Percentiles rank a stretch among this genome's conserved stretches.
These are phyloP conservation scores for Drosophila subpulchrella DNA, from an alignment of 1,140 invertebrate genomes.

Conservation along the genomic window DNA sequence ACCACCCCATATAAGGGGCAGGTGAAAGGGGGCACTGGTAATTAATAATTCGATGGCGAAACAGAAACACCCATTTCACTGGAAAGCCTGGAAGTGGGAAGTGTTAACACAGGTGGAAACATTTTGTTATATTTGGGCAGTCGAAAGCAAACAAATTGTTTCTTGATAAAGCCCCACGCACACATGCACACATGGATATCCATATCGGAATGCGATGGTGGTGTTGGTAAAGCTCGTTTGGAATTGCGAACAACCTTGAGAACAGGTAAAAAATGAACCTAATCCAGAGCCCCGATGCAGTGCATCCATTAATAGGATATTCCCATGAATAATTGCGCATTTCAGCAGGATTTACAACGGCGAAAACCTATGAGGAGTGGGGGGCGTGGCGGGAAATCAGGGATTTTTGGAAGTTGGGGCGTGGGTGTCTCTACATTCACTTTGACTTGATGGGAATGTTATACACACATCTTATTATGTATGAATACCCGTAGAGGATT, in stretches of 20 bases:
- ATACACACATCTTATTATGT: constrained; percentile 18
- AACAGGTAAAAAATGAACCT: constrained; percentile 50
- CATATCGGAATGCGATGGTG: constrained; percentile 16
- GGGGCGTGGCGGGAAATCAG: constrained; percentile 26
- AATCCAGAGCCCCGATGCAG: constrained; percentile 38
- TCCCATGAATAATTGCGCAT: constrained; percentile 34
- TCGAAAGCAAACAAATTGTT: constrained; percentile 55
- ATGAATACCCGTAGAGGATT: neutral
- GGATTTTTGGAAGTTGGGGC: constrained; percentile 19
- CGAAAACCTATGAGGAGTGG: constrained; percentile 47
- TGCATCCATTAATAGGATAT: constrained; percentile 4
- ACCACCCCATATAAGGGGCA: constrained; percentile 2
- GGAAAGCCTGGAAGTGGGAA: constrained; percentile 53
- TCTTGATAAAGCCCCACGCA: constrained; percentile 61
- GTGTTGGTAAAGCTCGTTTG: constrained; percentile 35
- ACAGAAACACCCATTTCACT: constrained; percentile 45
- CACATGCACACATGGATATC: constrained; percentile 6
- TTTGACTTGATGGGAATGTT: constrained; percentile 9
- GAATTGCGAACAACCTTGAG: constrained; percentile 63
- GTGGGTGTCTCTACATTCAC: constrained; percentile 54
- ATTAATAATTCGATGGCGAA: constrained; percentile 49
- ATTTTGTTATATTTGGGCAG: constrained; percentile 51
- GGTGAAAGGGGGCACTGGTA: constrained; percentile 33
- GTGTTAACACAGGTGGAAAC: constrained; percentile 57
- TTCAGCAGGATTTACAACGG: constrained; percentile 36